A percentile compares a stretch with the other conserved stretches of the same genome.
Conservation (phyloP, 64 coral and sea anemone species). For the Trachythela sp. region DNA sequence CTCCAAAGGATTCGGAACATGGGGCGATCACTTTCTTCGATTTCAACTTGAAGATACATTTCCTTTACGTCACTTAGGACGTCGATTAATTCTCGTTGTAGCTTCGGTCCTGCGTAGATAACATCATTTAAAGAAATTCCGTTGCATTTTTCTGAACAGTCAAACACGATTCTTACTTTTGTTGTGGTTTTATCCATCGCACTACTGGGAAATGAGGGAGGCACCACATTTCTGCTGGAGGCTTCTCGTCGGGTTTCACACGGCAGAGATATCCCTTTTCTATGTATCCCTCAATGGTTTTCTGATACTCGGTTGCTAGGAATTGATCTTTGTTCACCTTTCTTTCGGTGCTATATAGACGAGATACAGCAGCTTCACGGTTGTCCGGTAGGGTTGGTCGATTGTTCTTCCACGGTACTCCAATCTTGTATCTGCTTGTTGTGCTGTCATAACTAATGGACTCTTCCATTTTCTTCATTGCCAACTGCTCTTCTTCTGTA, state of each 20-base stretch:
- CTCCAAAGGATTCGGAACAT: no score
- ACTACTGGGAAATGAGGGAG: slow-evolving; percentile 43
- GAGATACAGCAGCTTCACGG: not conserved
- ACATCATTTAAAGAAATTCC: not conserved
- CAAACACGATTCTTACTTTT: slow-evolving; percentile 36
- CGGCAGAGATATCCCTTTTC: slow-evolving; percentile 15
- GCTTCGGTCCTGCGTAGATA: not conserved
- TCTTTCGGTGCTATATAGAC: not conserved
- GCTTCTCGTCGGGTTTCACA: not conserved
- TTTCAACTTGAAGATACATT: not conserved
- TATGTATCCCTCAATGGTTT: not conserved
- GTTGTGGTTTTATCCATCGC: slow-evolving; percentile 40
- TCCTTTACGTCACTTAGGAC: not conserved
- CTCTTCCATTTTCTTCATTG: slow-evolving; percentile 5
- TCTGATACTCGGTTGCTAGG: not conserved
- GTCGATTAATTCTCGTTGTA: not conserved
- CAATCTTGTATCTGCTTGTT: slow-evolving; percentile 1
- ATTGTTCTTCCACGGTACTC: not conserved
- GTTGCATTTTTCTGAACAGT: slow-evolving; percentile 23
- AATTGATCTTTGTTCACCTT: not conserved
- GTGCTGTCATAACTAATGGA: not conserved
- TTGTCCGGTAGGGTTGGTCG: not conserved
- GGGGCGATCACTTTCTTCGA: no score
- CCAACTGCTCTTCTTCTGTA: slow-evolving; percentile 3
- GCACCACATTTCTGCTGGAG: slow-evolving; percentile 6